These are phyloP conservation scores for Monomorium pharaonis DNA, from an alignment of 1,140 invertebrate genomes.

Conservation along the genomic window DNA sequence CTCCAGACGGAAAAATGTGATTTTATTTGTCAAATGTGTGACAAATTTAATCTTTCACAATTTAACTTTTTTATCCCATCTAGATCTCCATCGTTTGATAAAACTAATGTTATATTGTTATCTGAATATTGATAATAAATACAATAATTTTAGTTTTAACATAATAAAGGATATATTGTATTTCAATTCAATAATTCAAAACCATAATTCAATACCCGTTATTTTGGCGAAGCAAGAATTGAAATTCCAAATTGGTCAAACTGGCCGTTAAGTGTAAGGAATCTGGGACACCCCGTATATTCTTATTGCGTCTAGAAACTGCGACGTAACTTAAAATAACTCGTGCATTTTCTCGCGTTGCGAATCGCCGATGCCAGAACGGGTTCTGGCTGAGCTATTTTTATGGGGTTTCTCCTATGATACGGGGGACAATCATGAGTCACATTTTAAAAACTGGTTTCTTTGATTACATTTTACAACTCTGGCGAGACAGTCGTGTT, in stretches of 20 bases:
- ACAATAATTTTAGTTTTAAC: neutral
- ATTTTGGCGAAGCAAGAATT: neutral
- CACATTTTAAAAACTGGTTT: slow-evolving; percentile 75
- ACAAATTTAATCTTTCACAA: neutral
- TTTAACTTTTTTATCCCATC: neutral
- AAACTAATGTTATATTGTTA: neutral
- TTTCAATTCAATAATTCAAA: neutral
- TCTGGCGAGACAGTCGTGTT: neutral
- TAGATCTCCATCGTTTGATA: neutral
- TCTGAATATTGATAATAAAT: neutral
- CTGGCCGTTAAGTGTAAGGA: neutral
- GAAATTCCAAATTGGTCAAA: neutral
- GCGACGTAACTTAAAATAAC: slow-evolving; percentile 43
- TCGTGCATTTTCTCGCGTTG: slow-evolving; percentile 17
- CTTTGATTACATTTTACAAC: neutral
- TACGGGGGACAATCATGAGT: slow-evolving; percentile 67
- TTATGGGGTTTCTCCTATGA: slow-evolving; percentile 65
- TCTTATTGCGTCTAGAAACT: slow-evolving; percentile 39
- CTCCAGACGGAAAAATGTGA: neutral
- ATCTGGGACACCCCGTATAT: slow-evolving; percentile 24
- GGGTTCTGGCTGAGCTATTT: slow-evolving; percentile 67
- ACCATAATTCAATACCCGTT: neutral
- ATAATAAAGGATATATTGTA: neutral
- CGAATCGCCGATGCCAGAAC: slow-evolving; percentile 44
- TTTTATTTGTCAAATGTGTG: neutral